Percentiles rank a stretch among this genome's conserved stretches.
phyloP scores from a whole-genome alignment of 2,888 invertebrate genomes.

The Parnassius smintheus region DNA sequence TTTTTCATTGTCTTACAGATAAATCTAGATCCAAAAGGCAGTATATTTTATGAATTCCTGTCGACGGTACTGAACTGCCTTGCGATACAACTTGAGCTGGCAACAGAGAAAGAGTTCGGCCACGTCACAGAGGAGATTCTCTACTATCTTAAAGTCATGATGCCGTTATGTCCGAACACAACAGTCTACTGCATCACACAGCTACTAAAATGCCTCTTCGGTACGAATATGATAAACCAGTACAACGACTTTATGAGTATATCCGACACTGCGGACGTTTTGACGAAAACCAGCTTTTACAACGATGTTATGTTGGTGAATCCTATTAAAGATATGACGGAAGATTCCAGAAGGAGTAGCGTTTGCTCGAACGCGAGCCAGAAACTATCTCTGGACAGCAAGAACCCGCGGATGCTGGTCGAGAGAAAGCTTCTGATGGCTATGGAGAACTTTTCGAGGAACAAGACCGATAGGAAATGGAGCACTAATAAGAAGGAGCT shows the following conservation, averaged over 20 bases:
- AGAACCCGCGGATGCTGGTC: slow-evolving; percentile 58
- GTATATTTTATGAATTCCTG: slow-evolving; percentile 86
- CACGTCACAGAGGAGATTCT: slow-evolving; percentile 90
- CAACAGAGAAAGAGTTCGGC: slow-evolving; percentile 86
- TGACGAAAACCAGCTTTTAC: slow-evolving; percentile 44
- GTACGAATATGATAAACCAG: slow-evolving; percentile 84
- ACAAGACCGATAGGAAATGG: slow-evolving; percentile 72
- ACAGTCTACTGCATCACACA: slow-evolving; percentile 90
- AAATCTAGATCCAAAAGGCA: slow-evolving; percentile 88
- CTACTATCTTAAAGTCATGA: slow-evolving; percentile 86
- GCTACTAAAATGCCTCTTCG: slow-evolving; percentile 87
- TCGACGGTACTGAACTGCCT: slow-evolving; percentile 84
- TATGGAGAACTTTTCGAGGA: slow-evolving; percentile 72
- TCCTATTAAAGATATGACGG: slow-evolving; percentile 33
- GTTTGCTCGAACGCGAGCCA: slow-evolving; percentile 60
- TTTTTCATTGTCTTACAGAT: slow-evolving; percentile 72
- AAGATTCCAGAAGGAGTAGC: slow-evolving; percentile 55
- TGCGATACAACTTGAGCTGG: slow-evolving; percentile 85
- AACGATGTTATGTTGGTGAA: slow-evolving; percentile 61
- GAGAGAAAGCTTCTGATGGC: slow-evolving; percentile 63
- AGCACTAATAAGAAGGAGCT: slow-evolving; percentile 73
- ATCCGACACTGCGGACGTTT: slow-evolving; percentile 35
- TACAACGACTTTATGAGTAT: slow-evolving; percentile 66
- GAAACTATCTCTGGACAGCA: slow-evolving; percentile 54
- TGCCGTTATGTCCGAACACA: slow-evolving; percentile 84